Conservation (phyloP, 2,797 vertebrate genomes). For the Aplochiton taeniatus region DNA sequence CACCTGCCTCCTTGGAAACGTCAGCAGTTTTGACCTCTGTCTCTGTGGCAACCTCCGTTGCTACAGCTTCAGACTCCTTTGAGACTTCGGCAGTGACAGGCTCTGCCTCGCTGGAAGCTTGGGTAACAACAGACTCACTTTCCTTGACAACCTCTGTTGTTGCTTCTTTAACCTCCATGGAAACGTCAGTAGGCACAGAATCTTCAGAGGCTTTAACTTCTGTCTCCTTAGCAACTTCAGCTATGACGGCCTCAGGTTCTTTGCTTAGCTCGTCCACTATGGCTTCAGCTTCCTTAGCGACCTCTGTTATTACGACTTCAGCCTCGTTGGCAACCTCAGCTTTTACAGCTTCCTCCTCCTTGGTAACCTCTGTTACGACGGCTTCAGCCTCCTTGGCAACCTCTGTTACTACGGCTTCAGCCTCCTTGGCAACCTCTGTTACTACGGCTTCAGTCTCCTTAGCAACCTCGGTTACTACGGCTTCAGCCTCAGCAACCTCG, state of each 20-base stretch:
- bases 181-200: no score
- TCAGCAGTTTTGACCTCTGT: neutral
- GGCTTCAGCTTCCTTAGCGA: neutral
- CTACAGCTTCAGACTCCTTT: neutral
- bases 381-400: constrained; percentile 4
- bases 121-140: neutral
- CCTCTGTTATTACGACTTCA: neutral
- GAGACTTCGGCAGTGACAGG: no score
- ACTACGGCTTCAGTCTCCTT: no score
- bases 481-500: neutral
- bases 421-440: constrained; percentile 1
- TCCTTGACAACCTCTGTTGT: neutral
- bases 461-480: neutral
- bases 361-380: neutral
- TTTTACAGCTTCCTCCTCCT: neutral
- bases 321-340: neutral
- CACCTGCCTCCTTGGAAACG: neutral
- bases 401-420: neutral
- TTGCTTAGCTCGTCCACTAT: neutral
- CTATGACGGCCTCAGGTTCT: neutral
- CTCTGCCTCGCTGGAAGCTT: no score
- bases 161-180: neutral
- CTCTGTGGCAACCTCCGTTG: neutral
- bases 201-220: no score
- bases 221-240: no score